Evolutionary conservation across 2,888 invertebrate species (phyloP), one percentile per base, ranked within the genome.

Genomic region (Lomographa bimaculata): DNA sequence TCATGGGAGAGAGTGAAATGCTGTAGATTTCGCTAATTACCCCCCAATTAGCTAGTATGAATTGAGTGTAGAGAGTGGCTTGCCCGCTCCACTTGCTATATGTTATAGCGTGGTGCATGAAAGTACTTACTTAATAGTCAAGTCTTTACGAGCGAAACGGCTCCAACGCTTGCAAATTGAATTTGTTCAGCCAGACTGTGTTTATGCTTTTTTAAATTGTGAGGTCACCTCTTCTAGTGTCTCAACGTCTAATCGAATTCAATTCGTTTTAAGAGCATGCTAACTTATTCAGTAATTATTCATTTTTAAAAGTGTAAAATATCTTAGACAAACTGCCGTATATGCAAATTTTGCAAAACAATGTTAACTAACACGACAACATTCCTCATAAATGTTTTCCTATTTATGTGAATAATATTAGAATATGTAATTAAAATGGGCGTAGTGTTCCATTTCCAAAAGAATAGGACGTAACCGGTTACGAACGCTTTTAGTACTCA

Each of bases 1-100:
- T 24, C 20, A 54, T 52, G 45, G 60, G 76, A 75, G 80, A 82
- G 82, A 84, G 86, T 80, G 79, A 81, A 80, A 71, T 72, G 65
- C 56, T 60, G 58, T 63, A 67, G 56, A 73, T 63, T 66, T 63
- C 58, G 64, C 76, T 85, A 84, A 86, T 85, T 85, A 73, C 69
- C 49, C 67, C 39, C 69, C 75, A 81, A 85, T 84, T 86, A 86
- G 73, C 71, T 71, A 75, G 72, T 74, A 81, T 77, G 73, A 82
- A 80, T 79, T 79, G 73, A 71, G 71, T 71, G 74, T 82, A 84
- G 85, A 86, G 87, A 86, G 86, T 80, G 74, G 79, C 71, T 63
- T 71, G 72, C 76, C 75, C 82, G 87, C 86, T 89, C 87, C 83
- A 89, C 84, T 87, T 86, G 79, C 61, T 79, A 83, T 82, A 79